Base-by-base conservation (phyloP, 2,797 vertebrate genomes). In the Siniperca undulata region DNA sequence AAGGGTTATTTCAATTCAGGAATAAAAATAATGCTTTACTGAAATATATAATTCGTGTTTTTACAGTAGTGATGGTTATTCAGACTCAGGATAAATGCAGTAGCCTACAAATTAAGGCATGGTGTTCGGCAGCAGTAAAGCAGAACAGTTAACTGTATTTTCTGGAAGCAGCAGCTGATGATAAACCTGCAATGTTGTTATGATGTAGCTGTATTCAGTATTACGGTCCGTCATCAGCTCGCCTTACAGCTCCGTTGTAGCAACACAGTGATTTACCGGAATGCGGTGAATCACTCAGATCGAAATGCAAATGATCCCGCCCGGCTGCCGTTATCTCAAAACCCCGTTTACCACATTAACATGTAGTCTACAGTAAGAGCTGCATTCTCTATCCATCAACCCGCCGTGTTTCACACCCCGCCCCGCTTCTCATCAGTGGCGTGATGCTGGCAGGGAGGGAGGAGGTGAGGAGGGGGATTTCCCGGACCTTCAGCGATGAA, bases 221-320 rank as follows among this genome's bases (percentile, higher is more conserved):
- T 34, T n/a, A 2, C 58, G 13, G 36, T 48, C 61, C 2, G 24
- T 10, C 52, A 14, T 38, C 76, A 19, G 73, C 38, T 67, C 61
- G 10, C 20, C 38, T 22, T 34, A 48, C 74, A 44, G 68, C 44
- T 74, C 64, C 58, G n/a, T 6, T 53, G 59, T n/a, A 68, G 50
- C 58, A 9, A 14, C 82, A 42, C 19, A 4, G 19, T 44, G 38
- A 44, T 83, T 94, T 91, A 90, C 94, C 42, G 92, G 93, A 94
- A 95, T n/a, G 70, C 36, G 38, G 42, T 69, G 86, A 87, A 70
- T 93, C 87, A 91, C 56, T 90, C 78, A 44, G 80, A 90, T 70
- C 85, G 86, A 91, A 92, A 94, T 64, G 77, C 68, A 86, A 88
- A 71, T 66, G 53, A 88, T 74, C 74, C 79, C 24, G 1, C 0